A percentile compares a stretch with the other conserved stretches of the same genome.
phyloP scores from a whole-genome alignment of 2,113 vertebrate species.

The Steatornis caripensis region DNA sequence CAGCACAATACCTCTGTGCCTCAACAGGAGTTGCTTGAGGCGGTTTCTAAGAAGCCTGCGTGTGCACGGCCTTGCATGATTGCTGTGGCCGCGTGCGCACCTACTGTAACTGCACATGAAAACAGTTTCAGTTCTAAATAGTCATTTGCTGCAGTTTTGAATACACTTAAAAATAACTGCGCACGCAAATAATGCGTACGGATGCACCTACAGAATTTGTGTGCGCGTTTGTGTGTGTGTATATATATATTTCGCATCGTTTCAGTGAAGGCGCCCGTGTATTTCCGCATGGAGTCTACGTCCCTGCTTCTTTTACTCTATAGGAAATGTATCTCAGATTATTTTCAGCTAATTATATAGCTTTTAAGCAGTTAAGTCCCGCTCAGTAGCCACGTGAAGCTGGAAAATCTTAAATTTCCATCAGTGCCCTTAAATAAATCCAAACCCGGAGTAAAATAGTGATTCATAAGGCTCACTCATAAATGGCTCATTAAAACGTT shows the following conservation, averaged over 20 bases:
- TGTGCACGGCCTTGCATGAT: background rate
- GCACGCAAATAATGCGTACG: background rate
- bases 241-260: rapidly evolving
- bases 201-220: background rate
- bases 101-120: background rate
- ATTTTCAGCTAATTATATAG: background rate
- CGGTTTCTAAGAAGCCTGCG: background rate
- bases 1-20: background rate
- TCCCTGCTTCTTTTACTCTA: background rate
- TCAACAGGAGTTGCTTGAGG: background rate
- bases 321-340: background rate
- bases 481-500: background rate
- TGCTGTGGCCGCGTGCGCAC: rapidly evolving
- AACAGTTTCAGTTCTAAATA: background rate
- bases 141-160: background rate
- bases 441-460: background rate
- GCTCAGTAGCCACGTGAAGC: background rate
- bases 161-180: background rate
- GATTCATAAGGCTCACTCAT: background rate
- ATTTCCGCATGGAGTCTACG: background rate
- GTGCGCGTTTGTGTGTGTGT: rapidly evolving
- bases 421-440: background rate
- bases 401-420: background rate
- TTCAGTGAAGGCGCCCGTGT: background rate
- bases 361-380: background rate